Evolutionary conservation across 2,797 vertebrate species (phyloP).

Genomic region (Smutsia temminckii): DNA sequence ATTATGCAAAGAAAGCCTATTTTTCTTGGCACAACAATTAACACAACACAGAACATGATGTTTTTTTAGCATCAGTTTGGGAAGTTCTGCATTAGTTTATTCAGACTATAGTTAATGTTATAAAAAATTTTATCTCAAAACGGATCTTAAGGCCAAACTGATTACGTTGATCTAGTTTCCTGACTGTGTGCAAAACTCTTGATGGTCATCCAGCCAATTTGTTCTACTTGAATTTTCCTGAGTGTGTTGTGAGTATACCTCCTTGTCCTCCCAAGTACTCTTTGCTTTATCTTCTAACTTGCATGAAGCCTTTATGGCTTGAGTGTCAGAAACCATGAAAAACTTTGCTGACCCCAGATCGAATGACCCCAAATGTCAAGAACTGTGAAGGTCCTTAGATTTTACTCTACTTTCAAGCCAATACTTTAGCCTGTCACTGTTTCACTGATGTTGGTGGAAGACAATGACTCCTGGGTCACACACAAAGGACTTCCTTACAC

Average conservation of each 20-base stretch:
- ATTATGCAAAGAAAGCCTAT: not conserved
- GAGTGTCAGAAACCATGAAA: not conserved
- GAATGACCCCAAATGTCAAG: not conserved
- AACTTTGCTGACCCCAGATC: not conserved
- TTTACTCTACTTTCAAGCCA: not conserved
- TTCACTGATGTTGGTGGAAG: not conserved
- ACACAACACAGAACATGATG: not conserved
- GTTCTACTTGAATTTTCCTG: not conserved
- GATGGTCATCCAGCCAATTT: not conserved
- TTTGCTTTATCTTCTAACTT: not conserved
- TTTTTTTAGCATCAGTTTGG: constrained; percentile 25
- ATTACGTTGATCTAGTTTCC: not conserved
- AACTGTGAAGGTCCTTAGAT: not conserved
- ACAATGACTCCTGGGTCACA: not conserved
- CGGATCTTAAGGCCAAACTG: not conserved
- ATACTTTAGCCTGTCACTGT: not conserved
- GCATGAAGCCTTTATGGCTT: not conserved
- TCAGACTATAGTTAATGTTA: not conserved
- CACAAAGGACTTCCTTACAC: not conserved
- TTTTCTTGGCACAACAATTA: not conserved
- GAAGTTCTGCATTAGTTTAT: not conserved
- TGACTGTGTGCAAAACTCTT: not conserved
- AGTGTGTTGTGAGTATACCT: not conserved
- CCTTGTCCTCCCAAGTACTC: not conserved
- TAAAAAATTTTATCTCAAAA: not conserved